Conservation (phyloP, 2,888 invertebrate species). For the Bombylius major region DNA sequence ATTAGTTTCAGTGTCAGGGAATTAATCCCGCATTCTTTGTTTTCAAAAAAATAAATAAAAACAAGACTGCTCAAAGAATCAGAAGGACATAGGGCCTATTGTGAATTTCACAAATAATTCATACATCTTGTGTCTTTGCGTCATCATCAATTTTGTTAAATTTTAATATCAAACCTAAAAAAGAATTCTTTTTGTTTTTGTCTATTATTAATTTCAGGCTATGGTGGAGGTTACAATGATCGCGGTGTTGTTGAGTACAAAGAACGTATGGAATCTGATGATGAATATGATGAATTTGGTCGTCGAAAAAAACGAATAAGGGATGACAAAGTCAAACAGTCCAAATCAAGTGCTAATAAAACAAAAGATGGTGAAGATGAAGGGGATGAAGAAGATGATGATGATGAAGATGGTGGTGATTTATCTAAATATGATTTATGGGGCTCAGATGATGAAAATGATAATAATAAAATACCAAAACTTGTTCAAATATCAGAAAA, state of each 20-base stretch:
- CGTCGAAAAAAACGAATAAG: constrained; percentile 43
- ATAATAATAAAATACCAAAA: neutral
- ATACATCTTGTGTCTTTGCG: no score
- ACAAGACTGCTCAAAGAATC: no score
- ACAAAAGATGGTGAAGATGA: constrained; percentile 32
- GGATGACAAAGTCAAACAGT: neutral
- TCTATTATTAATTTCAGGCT: constrained; percentile 37
- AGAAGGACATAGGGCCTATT: no score
- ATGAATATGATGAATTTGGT: constrained; percentile 92
- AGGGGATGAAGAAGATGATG: constrained; percentile 38
- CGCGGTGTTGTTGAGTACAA: constrained; percentile 93
- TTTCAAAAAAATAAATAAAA: no score
- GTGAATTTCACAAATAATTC: no score
- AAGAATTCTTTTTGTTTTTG: no score
- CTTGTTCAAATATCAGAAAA: neutral
- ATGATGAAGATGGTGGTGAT: constrained; percentile 53
- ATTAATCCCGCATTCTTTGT: no score
- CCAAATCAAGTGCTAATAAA: constrained; percentile 7
- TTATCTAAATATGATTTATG: constrained; percentile 68
- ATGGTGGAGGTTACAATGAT: constrained; percentile 90
- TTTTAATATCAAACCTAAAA: no score
- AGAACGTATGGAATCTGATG: constrained; percentile 75
- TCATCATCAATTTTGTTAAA: no score
- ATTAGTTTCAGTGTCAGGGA: no score
- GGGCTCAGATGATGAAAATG: constrained; percentile 47